Conservation (phyloP, 2,113 vertebrate species). For the Heloderma charlesbogerti region DNA sequence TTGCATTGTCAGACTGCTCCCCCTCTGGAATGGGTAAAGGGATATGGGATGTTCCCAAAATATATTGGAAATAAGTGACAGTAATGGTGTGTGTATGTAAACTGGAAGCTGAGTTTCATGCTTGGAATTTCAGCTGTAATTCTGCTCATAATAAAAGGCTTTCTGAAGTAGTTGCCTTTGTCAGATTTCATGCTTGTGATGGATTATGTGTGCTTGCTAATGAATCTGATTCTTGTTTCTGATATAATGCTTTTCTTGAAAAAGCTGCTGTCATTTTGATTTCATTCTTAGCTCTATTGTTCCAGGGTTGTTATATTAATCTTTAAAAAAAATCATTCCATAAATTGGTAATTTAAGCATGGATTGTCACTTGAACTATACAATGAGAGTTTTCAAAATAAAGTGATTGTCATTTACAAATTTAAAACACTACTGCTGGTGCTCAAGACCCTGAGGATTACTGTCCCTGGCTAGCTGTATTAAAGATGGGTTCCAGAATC, state of each 20-base stretch:
- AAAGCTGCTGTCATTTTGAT: constrained; percentile 50
- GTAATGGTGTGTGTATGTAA: neutral
- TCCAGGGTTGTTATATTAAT: neutral
- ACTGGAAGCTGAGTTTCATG: constrained; percentile 8
- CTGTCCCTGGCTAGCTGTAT: neutral
- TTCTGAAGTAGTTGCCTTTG: constrained; percentile 30
- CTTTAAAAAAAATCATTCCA: neutral
- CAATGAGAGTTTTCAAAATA: neutral
- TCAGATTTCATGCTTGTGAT: constrained; percentile 44
- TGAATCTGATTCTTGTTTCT: constrained; percentile 34
- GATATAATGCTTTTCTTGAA: constrained; percentile 30
- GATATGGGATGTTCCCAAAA: neutral
- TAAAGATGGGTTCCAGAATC: neutral
- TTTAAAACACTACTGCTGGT: neutral
- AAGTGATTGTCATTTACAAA: neutral
- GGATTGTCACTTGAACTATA: neutral
- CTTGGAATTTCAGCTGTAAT: constrained; percentile 31
- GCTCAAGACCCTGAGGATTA: neutral
- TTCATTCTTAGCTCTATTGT: constrained; percentile 21
- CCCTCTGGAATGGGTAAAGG: neutral
- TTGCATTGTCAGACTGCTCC: neutral
- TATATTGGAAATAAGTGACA: neutral
- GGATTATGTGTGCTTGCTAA: constrained; percentile 47
- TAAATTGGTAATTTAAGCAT: neutral
- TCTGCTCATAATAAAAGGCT: constrained; percentile 29